phyloP scores from a whole-genome alignment of 1,140 invertebrate species.

The Hypsibius dujardini region DNA sequence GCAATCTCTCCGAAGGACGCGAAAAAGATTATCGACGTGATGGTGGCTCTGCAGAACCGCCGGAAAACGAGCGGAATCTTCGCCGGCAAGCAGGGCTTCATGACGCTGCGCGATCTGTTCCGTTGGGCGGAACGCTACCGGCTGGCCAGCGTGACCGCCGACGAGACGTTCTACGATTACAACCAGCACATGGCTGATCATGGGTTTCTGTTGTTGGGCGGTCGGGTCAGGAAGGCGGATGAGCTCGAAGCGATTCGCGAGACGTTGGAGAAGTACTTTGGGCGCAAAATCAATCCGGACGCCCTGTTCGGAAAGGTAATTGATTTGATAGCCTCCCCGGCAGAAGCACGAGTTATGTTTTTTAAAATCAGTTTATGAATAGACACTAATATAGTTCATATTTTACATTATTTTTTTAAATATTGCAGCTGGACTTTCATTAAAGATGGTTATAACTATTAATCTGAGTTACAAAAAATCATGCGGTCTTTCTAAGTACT shows the following conservation, averaged over 20 bases:
- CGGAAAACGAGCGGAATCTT: constrained; percentile 62
- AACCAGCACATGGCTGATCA: constrained; percentile 91
- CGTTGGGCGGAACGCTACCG: constrained; percentile 90
- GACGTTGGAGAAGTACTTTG: constrained; percentile 64
- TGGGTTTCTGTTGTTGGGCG: constrained; percentile 81
- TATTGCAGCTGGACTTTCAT: too few relatives aligned
- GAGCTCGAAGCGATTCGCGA: constrained; percentile 42
- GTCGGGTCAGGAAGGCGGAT: constrained; percentile 66
- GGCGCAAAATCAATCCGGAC: constrained; percentile 50
- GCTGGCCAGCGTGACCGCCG: constrained; percentile 42
- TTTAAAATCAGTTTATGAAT: constrained; percentile 7
- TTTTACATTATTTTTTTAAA: too few relatives aligned
- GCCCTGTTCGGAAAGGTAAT: constrained; percentile 49
- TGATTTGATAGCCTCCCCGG: not conserved
- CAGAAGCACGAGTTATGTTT: not conserved
- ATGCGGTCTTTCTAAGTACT: too few relatives aligned
- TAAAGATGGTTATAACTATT: too few relatives aligned
- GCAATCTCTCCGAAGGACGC: constrained; percentile 68
- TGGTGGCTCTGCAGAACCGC: constrained; percentile 68
- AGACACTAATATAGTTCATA: not conserved
- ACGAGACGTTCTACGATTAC: constrained; percentile 64
- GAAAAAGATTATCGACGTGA: constrained; percentile 75
- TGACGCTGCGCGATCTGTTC: constrained; percentile 85
- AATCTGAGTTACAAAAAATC: too few relatives aligned
- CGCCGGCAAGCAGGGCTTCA: constrained; percentile 81